Conservation (phyloP, 2,113 vertebrate genomes). For the Heteronetta atricapilla region DNA sequence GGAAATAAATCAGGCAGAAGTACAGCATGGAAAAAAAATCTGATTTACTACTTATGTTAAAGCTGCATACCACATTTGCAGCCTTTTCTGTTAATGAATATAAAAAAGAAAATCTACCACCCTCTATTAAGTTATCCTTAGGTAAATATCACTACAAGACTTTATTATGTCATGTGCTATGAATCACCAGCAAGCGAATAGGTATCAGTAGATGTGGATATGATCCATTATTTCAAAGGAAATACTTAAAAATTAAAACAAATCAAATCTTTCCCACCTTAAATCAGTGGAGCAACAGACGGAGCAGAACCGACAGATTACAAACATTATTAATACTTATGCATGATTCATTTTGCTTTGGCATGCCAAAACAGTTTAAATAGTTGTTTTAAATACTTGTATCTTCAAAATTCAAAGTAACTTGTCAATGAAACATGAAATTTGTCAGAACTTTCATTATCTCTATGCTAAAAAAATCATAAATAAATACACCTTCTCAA, state of each 20-base stretch:
- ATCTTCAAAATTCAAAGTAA: conserved; percentile 71
- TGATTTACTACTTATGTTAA: not conserved
- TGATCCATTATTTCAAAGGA: not conserved
- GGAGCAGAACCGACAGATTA: not conserved
- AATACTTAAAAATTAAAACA: not conserved
- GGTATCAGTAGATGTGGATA: not conserved
- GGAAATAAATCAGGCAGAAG: not conserved
- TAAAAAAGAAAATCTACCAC: not conserved
- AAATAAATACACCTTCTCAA: conserved; percentile 21
- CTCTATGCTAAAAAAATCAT: not conserved
- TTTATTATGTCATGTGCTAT: not conserved
- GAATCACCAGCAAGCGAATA: not conserved
- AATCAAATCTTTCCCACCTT: not conserved
- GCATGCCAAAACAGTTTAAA: conserved; percentile 36
- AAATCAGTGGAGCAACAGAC: not conserved
- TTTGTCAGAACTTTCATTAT: conserved; percentile 13
- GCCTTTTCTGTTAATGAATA: not conserved
- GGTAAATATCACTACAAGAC: not conserved
- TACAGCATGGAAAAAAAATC: not conserved
- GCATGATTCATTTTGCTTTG: not conserved
- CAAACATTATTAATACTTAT: not conserved
- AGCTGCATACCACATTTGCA: not conserved
- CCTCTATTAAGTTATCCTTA: not conserved
- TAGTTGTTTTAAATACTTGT: conserved; percentile 61
- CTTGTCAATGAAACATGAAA: conserved; percentile 68